Evolutionary conservation across 2,888 invertebrate genomes (phyloP), one percentile per base, ranked within the genome.

Genomic region (Stenodera caucasica): DNA sequence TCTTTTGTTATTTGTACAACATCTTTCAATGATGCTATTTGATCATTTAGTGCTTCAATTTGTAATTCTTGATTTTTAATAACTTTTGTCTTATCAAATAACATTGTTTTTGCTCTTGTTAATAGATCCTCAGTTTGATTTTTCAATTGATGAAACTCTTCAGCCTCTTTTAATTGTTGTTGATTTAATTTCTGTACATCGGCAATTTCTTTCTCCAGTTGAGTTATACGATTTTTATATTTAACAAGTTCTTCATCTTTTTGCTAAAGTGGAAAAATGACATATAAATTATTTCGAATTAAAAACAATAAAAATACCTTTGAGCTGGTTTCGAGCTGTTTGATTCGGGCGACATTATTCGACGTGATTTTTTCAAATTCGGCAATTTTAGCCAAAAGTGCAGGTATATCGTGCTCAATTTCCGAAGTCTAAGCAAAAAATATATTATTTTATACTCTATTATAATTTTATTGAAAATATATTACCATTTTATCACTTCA

Each of bases 1-100:
- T 92, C 91, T 76, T 91, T 92, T 2, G 92, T 92, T 61, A 93
- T 91, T 9, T 84, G 80, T n/a, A 91, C 86, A 49, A 93, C 92
- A 74, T 93, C 92, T 76, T 91, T 92, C 32, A 92, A 81, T 1
- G 92, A 90, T 45, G 85, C 83, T 7, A 91, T 89, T 78, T 93
- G 91, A 7, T 85, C 85, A 29, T 82, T 85, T 52, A 90, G 78
- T 0, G 91, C 91, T 61, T 85, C 85, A 56, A 92, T 90, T 78
- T 92, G 91, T 67, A 90, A 82, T 75, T 92, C 92, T 74, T 92
- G 90, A 76, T 90, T 90, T 74, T 88, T 88, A 66, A 89, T 88
- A 71, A 88, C 84, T 80, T 90, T 90, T 0, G 88, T 89, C 77
- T 90, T 90, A 75, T 91, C 90, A 76, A 90, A 89, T 52, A 90